Conservation (phyloP, 1,140 invertebrate species). For the Gonatopus flavifemur region DNA sequence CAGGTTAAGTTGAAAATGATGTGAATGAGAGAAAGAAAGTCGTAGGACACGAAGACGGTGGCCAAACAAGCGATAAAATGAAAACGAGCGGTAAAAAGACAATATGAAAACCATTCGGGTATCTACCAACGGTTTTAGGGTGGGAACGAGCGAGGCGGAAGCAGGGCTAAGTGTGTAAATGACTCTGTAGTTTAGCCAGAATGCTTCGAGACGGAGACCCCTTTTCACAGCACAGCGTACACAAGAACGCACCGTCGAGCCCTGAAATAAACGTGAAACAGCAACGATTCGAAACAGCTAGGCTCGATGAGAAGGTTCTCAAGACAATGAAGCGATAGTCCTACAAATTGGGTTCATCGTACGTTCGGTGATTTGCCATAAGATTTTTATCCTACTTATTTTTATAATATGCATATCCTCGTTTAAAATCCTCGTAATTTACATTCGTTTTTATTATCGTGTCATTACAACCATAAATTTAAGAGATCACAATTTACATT, state of each 20-base stretch:
- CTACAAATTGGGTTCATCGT: no score
- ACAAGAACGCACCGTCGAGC: no score
- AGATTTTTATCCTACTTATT: no score
- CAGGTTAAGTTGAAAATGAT: no score
- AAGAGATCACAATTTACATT: no score
- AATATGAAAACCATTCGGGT: constrained; percentile 57
- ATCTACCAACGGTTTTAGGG: constrained; percentile 21
- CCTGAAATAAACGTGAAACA: constrained; percentile 33
- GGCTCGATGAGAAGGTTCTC: constrained; percentile 29
- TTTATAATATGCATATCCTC: no score
- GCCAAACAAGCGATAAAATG: constrained; percentile 59
- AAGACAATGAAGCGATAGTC: constrained; percentile 30
- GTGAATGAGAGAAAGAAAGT: constrained; percentile 21
- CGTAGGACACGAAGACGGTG: constrained; percentile 21
- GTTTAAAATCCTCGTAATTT: no score
- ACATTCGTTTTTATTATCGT: no score
- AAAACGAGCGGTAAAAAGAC: constrained; percentile 59
- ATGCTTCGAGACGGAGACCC: constrained; percentile 45
- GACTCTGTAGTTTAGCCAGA: constrained; percentile 53
- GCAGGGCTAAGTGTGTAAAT: constrained; percentile 52
- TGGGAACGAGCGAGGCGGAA: constrained; percentile 37
- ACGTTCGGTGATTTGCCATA: no score
- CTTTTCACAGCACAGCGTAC: constrained; percentile 36
- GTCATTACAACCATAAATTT: no score
- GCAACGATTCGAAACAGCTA: no score